Base-by-base conservation (phyloP, 2,797 vertebrate species). In the Sebastes nivosus region DNA sequence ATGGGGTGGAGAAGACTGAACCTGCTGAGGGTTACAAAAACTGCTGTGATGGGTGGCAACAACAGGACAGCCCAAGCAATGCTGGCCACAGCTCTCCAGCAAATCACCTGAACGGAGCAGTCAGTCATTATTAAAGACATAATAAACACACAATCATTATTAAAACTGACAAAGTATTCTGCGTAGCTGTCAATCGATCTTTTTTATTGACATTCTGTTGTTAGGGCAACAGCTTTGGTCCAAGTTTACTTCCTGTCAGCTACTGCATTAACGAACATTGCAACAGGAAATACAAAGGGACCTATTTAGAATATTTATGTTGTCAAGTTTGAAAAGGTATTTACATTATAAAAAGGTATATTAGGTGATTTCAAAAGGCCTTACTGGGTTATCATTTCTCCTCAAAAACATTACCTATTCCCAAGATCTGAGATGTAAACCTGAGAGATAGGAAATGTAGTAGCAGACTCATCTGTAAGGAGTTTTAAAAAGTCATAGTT, bases 51-150 rank as follows among this genome's bases (percentile, higher is more conserved):
- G 34, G 96, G 2, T 4, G 97, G 98, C 75, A 99, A 91, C 89
- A 99, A 88, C 69, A 98, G 84, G 72, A 99, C 94, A 3, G 97
- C 96, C 98, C 98, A 99, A 18, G 95, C 93, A 78, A 97, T 87
- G 67, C 97, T 97, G 70, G 96, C 94, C n/a, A 94, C 94, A 58
- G 96, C 96, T 87, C 98, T 96, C 98, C 98, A 98, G 80, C 95
- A 96, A 52, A 99, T 94, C 63, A 99, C 97, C 98, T 99, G 63
- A 32, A 90, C 14, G 82, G 5, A 72, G 16, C 5, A 67, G 10
- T 4, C 8, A 59, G 6, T 11, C 10, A 46, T 42, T 22, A 54
- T 46, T 46, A 75, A 7, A 61, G 1, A 20, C 10, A 59, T 2
- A 0, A 52, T 9, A 27, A 46, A 16, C 0, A 18, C 4, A 36